phyloP scores from a whole-genome alignment of 2,888 invertebrate species.

The Calameuta idolon region DNA sequence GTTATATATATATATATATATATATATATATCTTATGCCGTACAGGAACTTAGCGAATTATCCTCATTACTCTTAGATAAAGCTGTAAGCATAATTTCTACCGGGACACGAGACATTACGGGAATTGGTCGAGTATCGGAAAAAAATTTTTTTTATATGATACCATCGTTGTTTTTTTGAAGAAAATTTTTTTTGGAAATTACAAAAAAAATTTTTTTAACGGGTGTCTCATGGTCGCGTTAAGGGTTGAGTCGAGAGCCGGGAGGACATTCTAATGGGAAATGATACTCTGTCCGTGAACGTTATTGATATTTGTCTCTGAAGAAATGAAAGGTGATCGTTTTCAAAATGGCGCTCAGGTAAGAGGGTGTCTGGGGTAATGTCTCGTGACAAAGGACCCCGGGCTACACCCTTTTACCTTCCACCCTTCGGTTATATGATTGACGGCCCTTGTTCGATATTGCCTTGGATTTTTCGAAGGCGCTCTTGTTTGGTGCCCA shows the following conservation, averaged over 20 bases:
- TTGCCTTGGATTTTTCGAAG: slow-evolving; percentile 19
- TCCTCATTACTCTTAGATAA: background rate
- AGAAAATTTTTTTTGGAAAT: no score
- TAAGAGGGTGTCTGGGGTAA: slow-evolving; percentile 3
- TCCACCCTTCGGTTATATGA: slow-evolving; percentile 34
- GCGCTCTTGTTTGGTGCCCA: slow-evolving; percentile 23
- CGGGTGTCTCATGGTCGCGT: background rate
- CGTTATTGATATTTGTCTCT: background rate
- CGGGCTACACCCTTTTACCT: slow-evolving; percentile 27
- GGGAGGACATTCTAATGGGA: background rate
- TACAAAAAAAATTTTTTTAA: background rate
- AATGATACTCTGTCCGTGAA: background rate
- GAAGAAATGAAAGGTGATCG: background rate
- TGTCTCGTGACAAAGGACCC: slow-evolving; percentile 39
- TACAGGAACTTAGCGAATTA: background rate
- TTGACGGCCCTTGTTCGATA: slow-evolving; percentile 46
- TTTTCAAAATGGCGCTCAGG: background rate
- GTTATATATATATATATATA: background rate
- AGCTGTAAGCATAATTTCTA: background rate
- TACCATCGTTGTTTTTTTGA: no score
- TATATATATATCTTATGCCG: background rate
- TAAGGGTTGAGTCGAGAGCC: background rate
- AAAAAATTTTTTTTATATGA: background rate
- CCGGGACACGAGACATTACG: background rate
- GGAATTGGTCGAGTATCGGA: background rate